Conservation (phyloP, 2,797 vertebrate genomes). For the Mus minutoides region DNA sequence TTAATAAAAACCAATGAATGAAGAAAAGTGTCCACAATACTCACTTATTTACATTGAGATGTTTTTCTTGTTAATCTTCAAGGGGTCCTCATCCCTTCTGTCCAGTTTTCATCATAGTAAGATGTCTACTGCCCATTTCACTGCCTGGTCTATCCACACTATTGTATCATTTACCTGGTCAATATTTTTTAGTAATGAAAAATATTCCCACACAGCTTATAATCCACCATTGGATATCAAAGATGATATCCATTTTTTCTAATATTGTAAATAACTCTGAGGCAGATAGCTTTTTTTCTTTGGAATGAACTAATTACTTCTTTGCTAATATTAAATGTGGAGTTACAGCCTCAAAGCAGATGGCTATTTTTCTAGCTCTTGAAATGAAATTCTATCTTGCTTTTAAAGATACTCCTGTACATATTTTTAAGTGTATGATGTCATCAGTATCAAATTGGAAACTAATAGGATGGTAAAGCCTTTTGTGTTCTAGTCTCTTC, state of each 20-base stretch:
- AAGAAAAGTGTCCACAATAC: background rate
- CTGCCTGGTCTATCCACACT: conserved; percentile 7
- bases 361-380: conserved; percentile 41
- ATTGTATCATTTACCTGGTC: background rate
- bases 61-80: background rate
- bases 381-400: background rate
- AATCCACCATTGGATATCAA: background rate
- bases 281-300: background rate
- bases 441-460: background rate
- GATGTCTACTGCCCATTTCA: background rate
- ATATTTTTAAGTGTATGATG: background rate
- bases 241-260: background rate
- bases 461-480: background rate
- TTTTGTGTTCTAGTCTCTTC: background rate
- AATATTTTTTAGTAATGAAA: background rate
- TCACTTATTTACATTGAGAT: background rate
- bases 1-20: background rate
- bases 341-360: background rate
- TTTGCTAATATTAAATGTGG: background rate
- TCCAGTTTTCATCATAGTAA: conserved; percentile 39
- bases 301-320: background rate
- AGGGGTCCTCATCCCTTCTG: background rate
- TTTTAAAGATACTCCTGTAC: background rate
- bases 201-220: background rate
- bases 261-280: background rate